Evolutionary conservation across 2,888 invertebrate genomes (phyloP), one percentile per base, ranked within the genome.

Genomic region (Cyrtodaria siliqua): DNA sequence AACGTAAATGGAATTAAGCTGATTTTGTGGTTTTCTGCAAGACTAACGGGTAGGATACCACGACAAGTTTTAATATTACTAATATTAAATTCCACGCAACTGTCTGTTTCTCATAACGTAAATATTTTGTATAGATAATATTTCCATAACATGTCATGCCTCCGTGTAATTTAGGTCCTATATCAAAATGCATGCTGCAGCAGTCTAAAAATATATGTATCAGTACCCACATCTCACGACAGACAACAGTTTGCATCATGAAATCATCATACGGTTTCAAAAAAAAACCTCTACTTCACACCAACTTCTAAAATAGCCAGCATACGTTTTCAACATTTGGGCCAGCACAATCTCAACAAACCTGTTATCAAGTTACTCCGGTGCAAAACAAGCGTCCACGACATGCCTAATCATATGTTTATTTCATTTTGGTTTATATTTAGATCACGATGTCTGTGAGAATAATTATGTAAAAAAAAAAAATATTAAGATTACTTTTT

Each of bases 361-460:
- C 4, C 16, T 20, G 16, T 16, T 44, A 9, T 9, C n/a, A 6
- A 18, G 6, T 16, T 16, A 6, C 8, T 44, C 6, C 16, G n/a
- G 20, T 44, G 44, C 44, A 44, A 16, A 3, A 6, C 16, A 18
- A 16, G 20, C 16, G 4, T 44, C 9, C 44, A 20, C 16, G 44
- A 9, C n/a, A 44, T 18, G 20, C 16, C 44, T 18, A 20, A 24
- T 73, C 67, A 67, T 73, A 52, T 73, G 73, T 73, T 73, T 73
- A 73, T 73, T 67, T 67, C 73, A 73, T 73, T 47, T 62, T 29
- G 18, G 67, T 73, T 73, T 73, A 73, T 73, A 42, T 56, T 47
- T 24, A 33, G 4, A 61, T 67, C 73, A 73, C 73, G 73, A 55
- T 56, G 38, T 40, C 29, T 64, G 47, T 56, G 47, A 62, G 61